These are phyloP conservation scores for Prochilodus magdalenae DNA, from an alignment of 2,113 vertebrate species.

Conservation along the genomic window DNA sequence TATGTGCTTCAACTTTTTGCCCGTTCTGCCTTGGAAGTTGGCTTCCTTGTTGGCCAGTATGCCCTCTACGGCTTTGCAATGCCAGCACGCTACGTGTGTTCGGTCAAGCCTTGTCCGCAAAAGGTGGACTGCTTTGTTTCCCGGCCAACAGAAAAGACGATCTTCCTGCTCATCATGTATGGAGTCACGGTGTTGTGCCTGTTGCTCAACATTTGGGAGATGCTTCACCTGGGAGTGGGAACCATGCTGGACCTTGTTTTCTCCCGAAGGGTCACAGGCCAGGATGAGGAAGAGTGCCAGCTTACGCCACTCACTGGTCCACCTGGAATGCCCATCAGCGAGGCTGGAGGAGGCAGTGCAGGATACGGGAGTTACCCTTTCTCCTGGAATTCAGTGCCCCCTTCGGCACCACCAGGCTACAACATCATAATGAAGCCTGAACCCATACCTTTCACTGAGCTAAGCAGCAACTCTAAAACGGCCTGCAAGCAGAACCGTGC, in stretches of 20 bases:
- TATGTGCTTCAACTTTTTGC: constrained; percentile 90
- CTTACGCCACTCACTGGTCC: constrained; percentile 22
- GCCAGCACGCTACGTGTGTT: constrained; percentile 81
- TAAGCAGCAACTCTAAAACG: constrained; percentile 82
- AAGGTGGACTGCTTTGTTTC: constrained; percentile 94
- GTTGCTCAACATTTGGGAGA: constrained; percentile 89
- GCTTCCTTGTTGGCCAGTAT: constrained; percentile 91
- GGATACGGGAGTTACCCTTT: constrained; percentile 84
- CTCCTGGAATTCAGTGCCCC: constrained; percentile 80
- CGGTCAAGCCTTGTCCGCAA: constrained; percentile 85
- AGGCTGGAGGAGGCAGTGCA: constrained; percentile 53
- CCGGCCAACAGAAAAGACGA: constrained; percentile 93
- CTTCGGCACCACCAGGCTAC: constrained; percentile 88
- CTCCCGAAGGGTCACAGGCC: constrained; percentile 68
- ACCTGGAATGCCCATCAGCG: constrained; percentile 15
- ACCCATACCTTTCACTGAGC: constrained; percentile 83
- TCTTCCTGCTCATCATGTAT: constrained; percentile 95
- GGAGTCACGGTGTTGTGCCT: constrained; percentile 90
- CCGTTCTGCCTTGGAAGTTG: constrained; percentile 85
- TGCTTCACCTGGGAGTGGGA: constrained; percentile 91
- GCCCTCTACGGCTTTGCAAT: constrained; percentile 89
- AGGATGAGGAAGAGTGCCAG: constrained; percentile 70
- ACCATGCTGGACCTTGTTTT: constrained; percentile 87
- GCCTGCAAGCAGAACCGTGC: constrained; percentile 89
- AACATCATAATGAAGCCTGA: constrained; percentile 87